A percentile compares a stretch with the other conserved stretches of the same genome.
These are phyloP conservation scores for Brachyistius frenatus DNA, from an alignment of 2,113 vertebrate genomes.

Conservation along the genomic window DNA sequence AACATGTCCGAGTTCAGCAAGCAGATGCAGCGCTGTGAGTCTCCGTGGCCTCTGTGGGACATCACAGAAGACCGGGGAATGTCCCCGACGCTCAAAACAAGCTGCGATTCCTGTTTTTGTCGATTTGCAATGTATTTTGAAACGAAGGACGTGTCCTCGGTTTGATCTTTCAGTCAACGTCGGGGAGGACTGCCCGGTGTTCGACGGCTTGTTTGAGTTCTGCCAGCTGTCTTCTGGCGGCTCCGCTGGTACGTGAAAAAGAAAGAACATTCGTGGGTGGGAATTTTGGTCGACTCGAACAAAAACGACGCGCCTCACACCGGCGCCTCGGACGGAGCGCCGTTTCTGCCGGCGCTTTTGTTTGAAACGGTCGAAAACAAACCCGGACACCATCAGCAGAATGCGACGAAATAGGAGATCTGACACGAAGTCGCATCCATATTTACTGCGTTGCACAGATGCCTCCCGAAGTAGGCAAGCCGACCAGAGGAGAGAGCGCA, in stretches of 20 bases:
- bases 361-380: too few relatives aligned
- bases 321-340: too few relatives aligned
- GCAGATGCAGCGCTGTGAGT: constrained; percentile 98
- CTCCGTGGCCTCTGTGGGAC: neutral
- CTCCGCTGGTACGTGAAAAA: constrained; percentile 90
- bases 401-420: too few relatives aligned
- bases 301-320: too few relatives aligned
- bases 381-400: too few relatives aligned
- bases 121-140: neutral
- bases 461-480: too few relatives aligned
- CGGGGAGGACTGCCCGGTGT: constrained; percentile 97
- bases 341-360: too few relatives aligned
- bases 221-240: constrained; percentile 96
- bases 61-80: neutral
- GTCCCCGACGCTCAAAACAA: neutral
- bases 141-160: neutral
- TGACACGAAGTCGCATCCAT: too few relatives aligned
- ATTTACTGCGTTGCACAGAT: too few relatives aligned
- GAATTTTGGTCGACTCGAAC: too few relatives aligned
- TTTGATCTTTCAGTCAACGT: constrained; percentile 89
- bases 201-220: constrained; percentile 96
- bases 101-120: neutral
- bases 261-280: too few relatives aligned
- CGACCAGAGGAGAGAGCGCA: too few relatives aligned
- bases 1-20: constrained; percentile 99